Evolutionary conservation across 2,113 vertebrate species (phyloP), one percentile per base, ranked within the genome.

Genomic region (Scomber colias): DNA sequence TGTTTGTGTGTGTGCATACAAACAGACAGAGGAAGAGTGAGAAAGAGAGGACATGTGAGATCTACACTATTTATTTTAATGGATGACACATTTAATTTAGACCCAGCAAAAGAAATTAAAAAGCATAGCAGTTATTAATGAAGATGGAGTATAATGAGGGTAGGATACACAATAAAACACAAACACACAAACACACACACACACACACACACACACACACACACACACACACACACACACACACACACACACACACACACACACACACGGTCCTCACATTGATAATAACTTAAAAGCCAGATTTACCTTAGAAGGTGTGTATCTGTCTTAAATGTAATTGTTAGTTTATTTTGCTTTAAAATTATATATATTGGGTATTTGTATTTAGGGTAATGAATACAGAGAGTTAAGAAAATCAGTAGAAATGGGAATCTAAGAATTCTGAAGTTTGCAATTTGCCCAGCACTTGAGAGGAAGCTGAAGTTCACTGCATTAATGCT

Each of bases 1-100:
- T 88, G 75, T 88, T 75, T 83, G 64, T 77, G 31, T 50, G 76
- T 46, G 19, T 50, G 51, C 15, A 50, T 69, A 59, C 45, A 68
- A 70, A 63, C 57, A 79, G 71, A 77, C 3, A 72, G 63, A 51
- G 61, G 50, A 35, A 65, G 61, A 35, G 64, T n/a, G 30, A 40
- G 57, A 51, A 66, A 55, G 82, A 67, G 80, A 31, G 63, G 84
- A 79, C 82, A 86, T 55, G 81, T 70, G 71, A 83, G 85, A 87
- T 76, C 81, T 74, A 83, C 74, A 64, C 88, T 84, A 88, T 92
- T 90, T 89, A 92, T 92, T 92, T 61, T 85, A 84, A 84, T 88
- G 56, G 81, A 86, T 91, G 89, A 91, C 91, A 92, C 85, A 83
- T 93, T 90, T 94, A 90, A 91, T 92, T 92, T 90, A 86, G 83